These are phyloP conservation scores for Rhynchotus rufescens DNA, from an alignment of 2,797 vertebrate genomes.

Conservation along the genomic window DNA sequence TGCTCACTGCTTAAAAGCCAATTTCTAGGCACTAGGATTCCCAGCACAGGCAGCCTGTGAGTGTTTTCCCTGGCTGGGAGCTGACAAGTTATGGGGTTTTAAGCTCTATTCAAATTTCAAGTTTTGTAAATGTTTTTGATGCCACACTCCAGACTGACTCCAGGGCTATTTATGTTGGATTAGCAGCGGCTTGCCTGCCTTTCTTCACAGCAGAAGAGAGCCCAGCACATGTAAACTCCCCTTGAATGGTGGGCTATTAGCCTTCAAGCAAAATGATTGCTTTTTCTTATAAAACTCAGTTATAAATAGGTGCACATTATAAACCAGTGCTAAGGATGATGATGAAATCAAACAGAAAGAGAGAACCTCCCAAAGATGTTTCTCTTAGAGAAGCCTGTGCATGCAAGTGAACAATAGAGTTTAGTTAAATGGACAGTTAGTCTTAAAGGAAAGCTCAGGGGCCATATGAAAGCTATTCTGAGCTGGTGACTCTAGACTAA, in stretches of 20 bases:
- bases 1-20: background rate
- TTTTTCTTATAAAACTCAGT: background rate
- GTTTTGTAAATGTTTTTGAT: slow-evolving; percentile 44
- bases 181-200: slow-evolving; percentile 38
- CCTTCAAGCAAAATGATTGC: background rate
- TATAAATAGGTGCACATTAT: background rate
- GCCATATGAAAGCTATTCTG: background rate
- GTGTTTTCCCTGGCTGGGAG: slow-evolving; percentile 49
- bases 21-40: background rate
- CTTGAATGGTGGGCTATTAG: background rate
- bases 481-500: background rate
- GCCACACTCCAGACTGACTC: slow-evolving; percentile 71
- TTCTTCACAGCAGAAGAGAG: background rate
- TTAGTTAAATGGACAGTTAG: background rate
- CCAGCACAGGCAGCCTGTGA: background rate
- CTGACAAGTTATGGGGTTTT: slow-evolving; percentile 30
- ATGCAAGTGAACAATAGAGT: background rate
- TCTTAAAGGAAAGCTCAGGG: background rate
- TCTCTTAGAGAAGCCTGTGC: background rate
- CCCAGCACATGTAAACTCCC: background rate
- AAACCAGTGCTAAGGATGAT: background rate
- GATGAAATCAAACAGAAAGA: background rate
- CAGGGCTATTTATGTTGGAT: slow-evolving; percentile 71
- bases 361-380: background rate
- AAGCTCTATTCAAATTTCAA: slow-evolving; percentile 48